Conservation (phyloP, 2,888 invertebrate genomes). For the Abrostola triplasia region DNA sequence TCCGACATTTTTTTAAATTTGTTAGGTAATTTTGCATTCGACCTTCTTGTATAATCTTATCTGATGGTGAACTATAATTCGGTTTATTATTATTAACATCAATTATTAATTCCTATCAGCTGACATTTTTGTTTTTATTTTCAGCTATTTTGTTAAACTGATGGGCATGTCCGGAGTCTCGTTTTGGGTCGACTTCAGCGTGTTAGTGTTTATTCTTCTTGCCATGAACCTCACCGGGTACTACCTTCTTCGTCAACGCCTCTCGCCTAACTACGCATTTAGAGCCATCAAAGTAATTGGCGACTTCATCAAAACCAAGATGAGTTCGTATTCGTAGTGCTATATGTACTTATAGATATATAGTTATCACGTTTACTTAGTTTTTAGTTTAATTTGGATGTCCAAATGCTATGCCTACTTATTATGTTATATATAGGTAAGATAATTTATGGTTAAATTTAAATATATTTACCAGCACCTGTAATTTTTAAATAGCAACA, state of each 20-base stretch:
- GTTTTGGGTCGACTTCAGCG: conserved; percentile 90
- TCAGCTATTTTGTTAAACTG: conserved; percentile 91
- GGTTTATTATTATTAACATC: no score
- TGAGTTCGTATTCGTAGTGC: conserved; percentile 72
- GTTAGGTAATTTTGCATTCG: no score
- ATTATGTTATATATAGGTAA: conserved; percentile 3
- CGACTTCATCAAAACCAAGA: conserved; percentile 90
- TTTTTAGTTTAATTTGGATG: conserved; percentile 7
- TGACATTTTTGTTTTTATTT: conserved; percentile 41
- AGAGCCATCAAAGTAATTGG: conserved; percentile 91
- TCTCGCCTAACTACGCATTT: conserved; percentile 92
- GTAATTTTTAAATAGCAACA: neutral
- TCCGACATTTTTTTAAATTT: neutral
- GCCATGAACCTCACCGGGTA: conserved; percentile 91
- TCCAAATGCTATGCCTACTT: conserved; percentile 4
- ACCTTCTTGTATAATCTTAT: no score
- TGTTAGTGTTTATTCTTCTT: conserved; percentile 89
- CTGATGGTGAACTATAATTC: no score
- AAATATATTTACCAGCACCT: neutral
- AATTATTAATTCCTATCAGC: no score
- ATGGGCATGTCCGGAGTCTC: conserved; percentile 92
- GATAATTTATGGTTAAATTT: neutral
- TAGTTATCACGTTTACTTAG: neutral
- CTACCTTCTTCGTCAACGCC: conserved; percentile 91
- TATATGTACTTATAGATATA: no score